Conservation (phyloP, 2,113 vertebrate genomes). For the Psittacara wagleri region DNA sequence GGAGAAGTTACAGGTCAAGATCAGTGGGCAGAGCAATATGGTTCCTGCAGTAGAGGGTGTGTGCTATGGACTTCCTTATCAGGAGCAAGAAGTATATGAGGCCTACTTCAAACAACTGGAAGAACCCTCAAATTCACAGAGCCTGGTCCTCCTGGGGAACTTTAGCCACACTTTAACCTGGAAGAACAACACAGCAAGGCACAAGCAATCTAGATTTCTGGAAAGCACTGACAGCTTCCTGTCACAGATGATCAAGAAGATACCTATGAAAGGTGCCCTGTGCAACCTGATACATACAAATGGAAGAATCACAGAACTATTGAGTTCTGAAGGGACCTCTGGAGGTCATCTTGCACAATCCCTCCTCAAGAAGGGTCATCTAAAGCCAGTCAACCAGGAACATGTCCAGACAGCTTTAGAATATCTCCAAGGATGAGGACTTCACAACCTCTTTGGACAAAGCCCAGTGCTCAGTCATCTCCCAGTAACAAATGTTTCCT, state of each 20-base stretch:
- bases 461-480: neutral
- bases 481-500: neutral
- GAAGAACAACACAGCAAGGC: neutral
- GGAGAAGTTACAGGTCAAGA: neutral
- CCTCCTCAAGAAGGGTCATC: neutral
- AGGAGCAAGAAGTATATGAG: neutral
- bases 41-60: neutral
- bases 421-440: neutral
- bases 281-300: neutral
- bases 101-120: neutral
- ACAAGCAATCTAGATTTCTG: neutral
- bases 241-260: neutral
- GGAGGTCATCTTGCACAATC: neutral
- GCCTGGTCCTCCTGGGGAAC: neutral
- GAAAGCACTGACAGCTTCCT: neutral
- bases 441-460: neutral
- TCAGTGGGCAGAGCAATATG: neutral
- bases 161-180: neutral
- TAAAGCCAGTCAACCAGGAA: neutral
- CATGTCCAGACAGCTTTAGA: neutral
- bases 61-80: neutral
- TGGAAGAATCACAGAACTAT: neutral
- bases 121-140: neutral
- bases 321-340: neutral
- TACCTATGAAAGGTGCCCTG: neutral